Conservation (phyloP, 1,140 invertebrate species). For the Cydia amplana region DNA sequence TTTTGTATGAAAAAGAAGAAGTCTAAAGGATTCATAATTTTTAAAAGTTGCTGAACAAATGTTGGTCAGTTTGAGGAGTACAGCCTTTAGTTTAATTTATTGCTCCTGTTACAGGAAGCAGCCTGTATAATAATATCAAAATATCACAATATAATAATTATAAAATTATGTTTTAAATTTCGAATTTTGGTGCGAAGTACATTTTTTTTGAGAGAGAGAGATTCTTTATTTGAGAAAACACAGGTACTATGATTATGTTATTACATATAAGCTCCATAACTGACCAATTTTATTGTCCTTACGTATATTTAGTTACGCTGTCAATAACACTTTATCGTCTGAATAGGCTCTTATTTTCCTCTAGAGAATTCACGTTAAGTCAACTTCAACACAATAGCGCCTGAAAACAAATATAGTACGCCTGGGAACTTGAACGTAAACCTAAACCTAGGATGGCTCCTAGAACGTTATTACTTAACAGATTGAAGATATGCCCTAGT, state of each 20-base stretch:
- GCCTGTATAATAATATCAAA: no score
- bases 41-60: no score
- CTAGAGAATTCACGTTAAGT: constrained; percentile 23
- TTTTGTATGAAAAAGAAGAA: no score
- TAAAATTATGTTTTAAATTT: no score
- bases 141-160: no score
- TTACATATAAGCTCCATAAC: neutral
- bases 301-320: neutral
- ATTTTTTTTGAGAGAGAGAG: no score
- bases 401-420: constrained; percentile 12
- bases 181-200: no score
- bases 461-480: neutral
- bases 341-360: constrained; percentile 10
- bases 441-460: neutral
- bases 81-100: no score
- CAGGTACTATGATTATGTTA: neutral
- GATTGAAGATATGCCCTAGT: neutral
- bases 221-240: no score
- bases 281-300: neutral
- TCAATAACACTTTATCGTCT: constrained; percentile 21
- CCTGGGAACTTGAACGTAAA: neutral
- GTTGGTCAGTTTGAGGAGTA: no score
- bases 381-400: constrained; percentile 24
- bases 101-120: no score
- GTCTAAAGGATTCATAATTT: no score